Base-by-base conservation (phyloP, 2,113 vertebrate genomes). In the Platycercus adscitus region DNA sequence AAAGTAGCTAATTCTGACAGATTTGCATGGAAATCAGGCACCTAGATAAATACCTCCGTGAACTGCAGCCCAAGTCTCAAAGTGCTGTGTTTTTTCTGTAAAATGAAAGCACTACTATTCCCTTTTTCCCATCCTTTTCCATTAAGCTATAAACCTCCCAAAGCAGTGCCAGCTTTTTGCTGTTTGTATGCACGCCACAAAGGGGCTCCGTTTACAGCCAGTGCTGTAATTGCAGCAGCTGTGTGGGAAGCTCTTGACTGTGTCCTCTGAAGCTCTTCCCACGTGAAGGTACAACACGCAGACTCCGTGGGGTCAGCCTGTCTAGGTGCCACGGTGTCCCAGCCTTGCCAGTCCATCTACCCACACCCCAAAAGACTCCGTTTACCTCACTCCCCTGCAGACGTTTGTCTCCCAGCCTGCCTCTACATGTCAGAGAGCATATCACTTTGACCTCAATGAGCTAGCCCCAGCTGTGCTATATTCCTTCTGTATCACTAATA, bases 121-220 rank as follows among this genome's bases (percentile, higher is more conserved):
- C 43, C 33, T 53, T 94, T 73, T 28, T 86, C 66, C 66, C 46
- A 53, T 79, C 53, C 53, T 91, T 86, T 82, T 86, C 66, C 56
- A 81, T 78, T 79, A 86, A 79, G 50, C 44, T 63, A 46, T 33
- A 70, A 83, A 82, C 83, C 37, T 88, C 55, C 49, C 75, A 56
- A 33, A 70, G 53, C 44, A 23, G 31, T 28, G 60, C 75, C 81
- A 69, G 41, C 58, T 65, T 84, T 90, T 50, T 58, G 43, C 83
- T 92, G 72, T 86, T 91, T 84, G 37, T 75, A 43, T 33, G 68
- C 72, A 25, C 0, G 0, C 79, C 79, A 83, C 89, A 94, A 90
- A 91, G 76, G 76, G 76, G 68, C 71, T 69, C 84, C 76, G 61
- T 77, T 80, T 82, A 70, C 75, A 85, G 87, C 53, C 58, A 58